Conservation (phyloP, 2,113 vertebrate species). For the Pampusana beccarii region DNA sequence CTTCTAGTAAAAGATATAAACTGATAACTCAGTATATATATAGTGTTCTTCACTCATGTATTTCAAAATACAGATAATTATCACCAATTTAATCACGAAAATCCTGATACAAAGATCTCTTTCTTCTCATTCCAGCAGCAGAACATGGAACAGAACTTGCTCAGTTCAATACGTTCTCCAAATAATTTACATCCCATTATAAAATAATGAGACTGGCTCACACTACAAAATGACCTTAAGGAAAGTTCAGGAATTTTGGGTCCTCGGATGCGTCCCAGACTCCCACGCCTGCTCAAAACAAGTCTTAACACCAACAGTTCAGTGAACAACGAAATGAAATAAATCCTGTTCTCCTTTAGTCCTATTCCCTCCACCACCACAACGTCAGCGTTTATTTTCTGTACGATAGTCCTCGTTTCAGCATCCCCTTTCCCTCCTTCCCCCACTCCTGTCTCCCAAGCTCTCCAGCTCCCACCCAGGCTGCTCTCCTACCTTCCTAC, state of each 20-base stretch:
- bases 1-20: neutral
- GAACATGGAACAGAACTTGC: neutral
- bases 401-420: neutral
- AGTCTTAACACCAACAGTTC: conserved; percentile 18
- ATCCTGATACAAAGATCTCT: neutral
- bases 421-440: neutral
- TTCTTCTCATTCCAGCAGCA: conserved; percentile 38
- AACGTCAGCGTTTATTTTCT: neutral
- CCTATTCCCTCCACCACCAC: neutral
- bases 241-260: conserved; percentile 44
- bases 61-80: conserved; percentile 21
- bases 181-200: conserved; percentile 52
- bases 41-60: neutral
- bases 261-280: neutral
- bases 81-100: conserved; percentile 41
- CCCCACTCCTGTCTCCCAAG: neutral
- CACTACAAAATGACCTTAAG: conserved; percentile 27
- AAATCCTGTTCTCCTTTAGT: neutral
- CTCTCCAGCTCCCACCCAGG: neutral
- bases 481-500: no score
- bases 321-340: neutral
- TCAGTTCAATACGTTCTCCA: neutral
- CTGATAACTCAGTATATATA: neutral
- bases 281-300: conserved; percentile 6
- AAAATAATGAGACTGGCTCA: conserved; percentile 58